Evolutionary conservation across 2,888 invertebrate species (phyloP).

Genomic region (Mesochorus sp.): DNA sequence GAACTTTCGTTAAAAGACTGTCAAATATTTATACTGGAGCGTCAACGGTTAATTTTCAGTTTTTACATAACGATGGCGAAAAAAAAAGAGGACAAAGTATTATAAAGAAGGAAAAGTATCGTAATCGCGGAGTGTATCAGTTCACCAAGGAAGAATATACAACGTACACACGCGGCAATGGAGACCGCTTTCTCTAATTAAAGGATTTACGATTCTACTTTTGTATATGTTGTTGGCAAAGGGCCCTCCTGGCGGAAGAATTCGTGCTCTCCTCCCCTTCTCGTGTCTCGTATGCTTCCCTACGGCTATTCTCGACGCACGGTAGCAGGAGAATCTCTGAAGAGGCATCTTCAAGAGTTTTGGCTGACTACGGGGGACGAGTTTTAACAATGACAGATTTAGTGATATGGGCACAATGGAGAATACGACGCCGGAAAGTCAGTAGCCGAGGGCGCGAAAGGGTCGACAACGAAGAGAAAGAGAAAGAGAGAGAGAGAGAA

Average conservation of each 20-base stretch:
- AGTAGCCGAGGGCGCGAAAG: slow-evolving; percentile 49
- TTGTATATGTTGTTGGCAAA: slow-evolving; percentile 12
- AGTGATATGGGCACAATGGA: slow-evolving; percentile 68
- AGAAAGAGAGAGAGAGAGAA: not conserved
- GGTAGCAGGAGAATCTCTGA: slow-evolving; percentile 60
- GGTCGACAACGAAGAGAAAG: slow-evolving; percentile 4
- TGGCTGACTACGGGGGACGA: slow-evolving; percentile 62
- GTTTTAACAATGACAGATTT: slow-evolving; percentile 70
- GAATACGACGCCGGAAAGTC: slow-evolving; percentile 42
- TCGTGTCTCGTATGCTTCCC: slow-evolving; percentile 10
- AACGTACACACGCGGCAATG: slow-evolving; percentile 11
- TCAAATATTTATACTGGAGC: no score
- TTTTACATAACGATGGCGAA: not conserved
- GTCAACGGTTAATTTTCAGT: no score
- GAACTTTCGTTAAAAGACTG: no score
- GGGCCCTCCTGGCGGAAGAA: slow-evolving; percentile 8
- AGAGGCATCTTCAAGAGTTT: slow-evolving; percentile 52
- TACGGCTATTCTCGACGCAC: slow-evolving; percentile 21
- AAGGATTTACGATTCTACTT: slow-evolving; percentile 69
- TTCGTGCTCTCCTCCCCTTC: slow-evolving; percentile 28
- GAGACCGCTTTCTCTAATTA: slow-evolving; percentile 67
- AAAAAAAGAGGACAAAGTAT: not conserved
- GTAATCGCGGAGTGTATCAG: slow-evolving; percentile 24
- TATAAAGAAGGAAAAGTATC: slow-evolving; percentile 11
- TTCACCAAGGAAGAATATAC: not conserved